Conservation (phyloP, 2,113 vertebrate genomes). For the Brachyhypopomus occidentalis region DNA sequence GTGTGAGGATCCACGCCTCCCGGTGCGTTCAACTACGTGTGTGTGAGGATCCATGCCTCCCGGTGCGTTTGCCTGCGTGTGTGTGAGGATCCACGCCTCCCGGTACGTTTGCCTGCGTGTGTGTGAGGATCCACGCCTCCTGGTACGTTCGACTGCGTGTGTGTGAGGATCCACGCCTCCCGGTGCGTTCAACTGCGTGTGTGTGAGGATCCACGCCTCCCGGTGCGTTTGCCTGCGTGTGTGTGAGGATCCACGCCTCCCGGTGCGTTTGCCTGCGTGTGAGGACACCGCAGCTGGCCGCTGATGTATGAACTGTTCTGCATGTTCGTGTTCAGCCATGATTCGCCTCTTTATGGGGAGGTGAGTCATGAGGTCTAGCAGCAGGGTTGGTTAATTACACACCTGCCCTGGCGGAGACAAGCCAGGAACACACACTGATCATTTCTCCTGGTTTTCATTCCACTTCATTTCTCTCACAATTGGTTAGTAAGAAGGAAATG, state of each 20-base stretch:
- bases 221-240: not conserved
- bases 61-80: too few relatives aligned
- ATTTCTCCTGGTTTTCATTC: not conserved
- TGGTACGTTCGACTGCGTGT: too few relatives aligned
- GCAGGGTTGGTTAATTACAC: conserved; percentile 34
- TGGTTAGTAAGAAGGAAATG: not conserved
- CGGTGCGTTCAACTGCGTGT: not conserved
- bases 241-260: not conserved
- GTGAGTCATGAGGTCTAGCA: conserved; percentile 11
- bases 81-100: too few relatives aligned
- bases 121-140: not conserved
- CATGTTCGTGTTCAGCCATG: not conserved
- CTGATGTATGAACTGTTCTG: conserved; percentile 18
- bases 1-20: too few relatives aligned
- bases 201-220: not conserved
- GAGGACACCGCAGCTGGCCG: not conserved
- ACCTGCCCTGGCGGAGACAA: conserved; percentile 12
- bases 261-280: not conserved
- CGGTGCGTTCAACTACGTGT: too few relatives aligned
- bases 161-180: too few relatives aligned
- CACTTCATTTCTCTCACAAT: not conserved
- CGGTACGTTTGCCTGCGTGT: not conserved
- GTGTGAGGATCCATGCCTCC: too few relatives aligned
- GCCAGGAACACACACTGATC: not conserved
- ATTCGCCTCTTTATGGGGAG: conserved; percentile 18